These are phyloP conservation scores for Argyresthia goedartella DNA, from an alignment of 2,888 invertebrate genomes.

Conservation along the genomic window DNA sequence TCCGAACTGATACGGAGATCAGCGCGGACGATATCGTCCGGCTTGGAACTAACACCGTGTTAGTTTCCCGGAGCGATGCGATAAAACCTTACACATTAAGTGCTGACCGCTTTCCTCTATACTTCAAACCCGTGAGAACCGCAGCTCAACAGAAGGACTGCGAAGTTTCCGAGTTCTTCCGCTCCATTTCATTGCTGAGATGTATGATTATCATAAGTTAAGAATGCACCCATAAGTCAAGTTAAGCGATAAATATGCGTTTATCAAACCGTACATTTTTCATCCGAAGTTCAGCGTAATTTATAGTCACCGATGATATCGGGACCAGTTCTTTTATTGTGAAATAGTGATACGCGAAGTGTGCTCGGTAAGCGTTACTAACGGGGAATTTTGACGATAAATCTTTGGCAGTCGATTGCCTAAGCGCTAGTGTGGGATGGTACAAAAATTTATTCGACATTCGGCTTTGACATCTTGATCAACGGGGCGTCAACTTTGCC, in stretches of 20 bases:
- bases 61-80: constrained; percentile 20
- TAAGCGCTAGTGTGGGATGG: constrained; percentile 65
- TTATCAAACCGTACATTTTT: constrained; percentile 64
- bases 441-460: constrained; percentile 60
- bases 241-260: constrained; percentile 59
- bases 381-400: constrained; percentile 69
- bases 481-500: constrained; percentile 35
- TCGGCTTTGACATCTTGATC: constrained; percentile 63
- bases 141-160: not conserved
- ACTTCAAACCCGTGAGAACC: constrained; percentile 1
- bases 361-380: constrained; percentile 68
- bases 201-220: constrained; percentile 37
- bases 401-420: constrained; percentile 67
- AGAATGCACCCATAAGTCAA: constrained; percentile 50
- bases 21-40: constrained; percentile 40
- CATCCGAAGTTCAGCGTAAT: constrained; percentile 64
- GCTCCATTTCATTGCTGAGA: constrained; percentile 7
- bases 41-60: constrained; percentile 36
- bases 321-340: constrained; percentile 70
- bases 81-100: not conserved
- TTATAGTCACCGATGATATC: constrained; percentile 68
- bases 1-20: constrained; percentile 57
- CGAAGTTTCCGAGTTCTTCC: not conserved
- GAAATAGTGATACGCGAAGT: constrained; percentile 69
- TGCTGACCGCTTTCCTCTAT: not conserved